Evolutionary conservation across 2,113 vertebrate genomes (phyloP).

Genomic region (Rostratula benghalensis): DNA sequence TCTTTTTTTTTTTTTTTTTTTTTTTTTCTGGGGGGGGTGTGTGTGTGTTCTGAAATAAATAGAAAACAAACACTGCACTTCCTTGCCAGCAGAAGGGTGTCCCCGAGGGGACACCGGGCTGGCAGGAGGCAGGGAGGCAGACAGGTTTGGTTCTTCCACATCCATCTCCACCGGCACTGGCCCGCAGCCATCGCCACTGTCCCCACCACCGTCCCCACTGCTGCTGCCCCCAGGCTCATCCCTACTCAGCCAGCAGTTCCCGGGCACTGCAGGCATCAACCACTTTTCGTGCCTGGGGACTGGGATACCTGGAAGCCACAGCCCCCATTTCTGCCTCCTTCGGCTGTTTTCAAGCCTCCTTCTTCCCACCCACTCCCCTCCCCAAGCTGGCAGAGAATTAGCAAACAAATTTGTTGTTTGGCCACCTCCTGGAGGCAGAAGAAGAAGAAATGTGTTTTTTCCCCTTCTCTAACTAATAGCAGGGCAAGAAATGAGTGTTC

Average conservation of each 20-base stretch:
- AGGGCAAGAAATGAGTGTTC: not conserved
- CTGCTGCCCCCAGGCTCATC: not conserved
- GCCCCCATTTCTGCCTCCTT: not conserved
- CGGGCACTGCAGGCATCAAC: not conserved
- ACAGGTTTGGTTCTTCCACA: not conserved
- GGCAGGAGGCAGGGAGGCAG: not conserved
- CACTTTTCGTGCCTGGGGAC: accelerated
- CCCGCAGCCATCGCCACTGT: no score
- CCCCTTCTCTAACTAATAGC: not conserved
- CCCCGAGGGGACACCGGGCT: not conserved
- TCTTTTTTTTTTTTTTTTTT: no score
- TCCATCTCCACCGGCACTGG: accelerated
- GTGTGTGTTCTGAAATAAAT: not conserved
- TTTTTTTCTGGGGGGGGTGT: not conserved
- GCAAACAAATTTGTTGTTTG: not conserved
- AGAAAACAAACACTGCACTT: not conserved
- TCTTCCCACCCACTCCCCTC: not conserved
- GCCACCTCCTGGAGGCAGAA: not conserved
- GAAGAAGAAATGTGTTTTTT: not conserved
- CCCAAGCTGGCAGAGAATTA: not conserved
- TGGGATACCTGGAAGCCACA: accelerated
- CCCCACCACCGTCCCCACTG: no score
- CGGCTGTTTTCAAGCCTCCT: not conserved
- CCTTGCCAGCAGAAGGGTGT: not conserved
- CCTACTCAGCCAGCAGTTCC: no score